Conservation (phyloP, 2,113 vertebrate species). For the Romanogobio albipinnatus region DNA sequence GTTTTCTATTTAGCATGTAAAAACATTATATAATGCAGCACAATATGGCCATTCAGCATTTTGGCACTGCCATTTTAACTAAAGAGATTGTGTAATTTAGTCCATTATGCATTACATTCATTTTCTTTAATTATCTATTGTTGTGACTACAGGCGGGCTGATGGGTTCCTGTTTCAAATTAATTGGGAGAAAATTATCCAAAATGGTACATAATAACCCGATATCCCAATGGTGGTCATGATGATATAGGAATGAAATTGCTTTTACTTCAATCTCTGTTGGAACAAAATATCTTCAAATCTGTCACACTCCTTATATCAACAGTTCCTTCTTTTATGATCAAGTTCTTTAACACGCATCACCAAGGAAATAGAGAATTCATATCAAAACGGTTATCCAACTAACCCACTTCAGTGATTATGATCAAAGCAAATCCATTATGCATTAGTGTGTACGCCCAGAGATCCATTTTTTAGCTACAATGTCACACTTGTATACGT, state of each 20-base stretch:
- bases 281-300: not conserved
- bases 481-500: not conserved
- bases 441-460: not conserved
- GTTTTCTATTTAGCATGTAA: not conserved
- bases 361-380: not conserved
- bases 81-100: constrained; percentile 6
- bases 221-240: not conserved
- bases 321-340: not conserved
- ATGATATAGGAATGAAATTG: not conserved
- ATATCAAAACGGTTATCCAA: not conserved
- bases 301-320: not conserved
- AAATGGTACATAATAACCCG: not conserved
- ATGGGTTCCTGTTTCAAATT: constrained; percentile 1
- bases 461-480: constrained; percentile 3
- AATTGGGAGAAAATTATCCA: constrained; percentile 15
- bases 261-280: not conserved
- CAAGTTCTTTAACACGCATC: not conserved
- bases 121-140: not conserved
- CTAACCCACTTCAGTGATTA: not conserved
- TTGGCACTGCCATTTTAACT: not conserved
- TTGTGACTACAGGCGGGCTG: not conserved
- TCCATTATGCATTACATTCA: not conserved
- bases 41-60: not conserved
- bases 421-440: constrained; percentile 15
- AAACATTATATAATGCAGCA: not conserved